Percentiles rank a stretch among this genome's conserved stretches.
phyloP scores from a whole-genome alignment of 2,888 invertebrate species.

The Venusia cambrica region DNA sequence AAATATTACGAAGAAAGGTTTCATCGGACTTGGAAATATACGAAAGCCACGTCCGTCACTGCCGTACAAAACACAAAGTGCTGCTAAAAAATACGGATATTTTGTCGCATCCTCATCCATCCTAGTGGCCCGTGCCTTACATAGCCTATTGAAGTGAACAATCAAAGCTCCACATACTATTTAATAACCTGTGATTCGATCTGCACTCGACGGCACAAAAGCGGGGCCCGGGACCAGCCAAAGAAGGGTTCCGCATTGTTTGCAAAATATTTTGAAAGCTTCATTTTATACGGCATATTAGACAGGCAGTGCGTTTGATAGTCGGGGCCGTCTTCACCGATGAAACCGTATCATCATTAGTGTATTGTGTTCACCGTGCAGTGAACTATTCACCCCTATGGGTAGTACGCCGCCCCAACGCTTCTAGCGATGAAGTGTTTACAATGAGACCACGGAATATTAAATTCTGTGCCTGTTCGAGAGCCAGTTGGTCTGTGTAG shows the following conservation, averaged over 20 bases:
- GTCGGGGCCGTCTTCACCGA: slow-evolving; percentile 66
- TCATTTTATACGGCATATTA: slow-evolving; percentile 79
- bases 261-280: slow-evolving; percentile 80
- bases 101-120: no score
- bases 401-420: slow-evolving; percentile 31
- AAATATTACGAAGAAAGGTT: no score
- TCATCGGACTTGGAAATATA: no score
- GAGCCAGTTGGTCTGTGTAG: slow-evolving; percentile 1
- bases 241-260: slow-evolving; percentile 73
- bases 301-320: slow-evolving; percentile 70
- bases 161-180: slow-evolving; percentile 6
- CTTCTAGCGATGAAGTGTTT: slow-evolving; percentile 40
- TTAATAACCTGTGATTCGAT: slow-evolving; percentile 18
- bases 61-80: no score
- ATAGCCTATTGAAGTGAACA: no score
- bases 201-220: slow-evolving; percentile 63
- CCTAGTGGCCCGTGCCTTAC: no score
- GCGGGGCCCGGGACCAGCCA: slow-evolving; percentile 46
- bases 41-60: no score
- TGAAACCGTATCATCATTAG: slow-evolving; percentile 72
- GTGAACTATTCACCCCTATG: slow-evolving; percentile 37
- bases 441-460: slow-evolving; percentile 46
- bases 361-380: slow-evolving; percentile 46
- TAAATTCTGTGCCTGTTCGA: slow-evolving; percentile 14
- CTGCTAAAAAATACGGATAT: no score